Base-by-base conservation (phyloP, 2,888 invertebrate genomes). In the Encarsia formosa region DNA sequence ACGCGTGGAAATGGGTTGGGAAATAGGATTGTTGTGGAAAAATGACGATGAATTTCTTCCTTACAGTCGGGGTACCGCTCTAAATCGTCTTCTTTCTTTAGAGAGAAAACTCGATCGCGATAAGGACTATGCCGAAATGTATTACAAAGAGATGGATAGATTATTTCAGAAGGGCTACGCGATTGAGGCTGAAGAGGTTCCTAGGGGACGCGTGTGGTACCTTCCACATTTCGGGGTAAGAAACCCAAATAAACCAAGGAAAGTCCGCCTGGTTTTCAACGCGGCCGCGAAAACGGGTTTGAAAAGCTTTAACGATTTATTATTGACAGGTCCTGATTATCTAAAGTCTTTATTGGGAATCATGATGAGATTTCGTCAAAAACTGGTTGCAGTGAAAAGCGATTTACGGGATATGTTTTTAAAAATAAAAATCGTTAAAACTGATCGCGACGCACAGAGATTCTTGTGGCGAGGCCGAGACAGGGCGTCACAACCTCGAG, bases 351-450 rank as follows among this genome's bases (percentile, higher is more conserved):
- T 75, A 35, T 49, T 65, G 1, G 67, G 68, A 3, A 65, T 73
- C 1, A 38, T 74, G 38, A 60, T 68, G 52, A 63, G 68, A 2
- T 75, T 74, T 50, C 50, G 73, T 32, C 63, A 67, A 56, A 56
- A 64, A 15, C 58, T 48, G 26, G 50, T 69, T 3, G 73, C 67
- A 3, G 59, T 74, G 49, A 49, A 61, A 59, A 56, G 65, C 0
- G 70, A 73, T 40, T 65, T 71, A 0, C 58, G 52, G 5, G 67
- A 71, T 41, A 69, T 71, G 69, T 70, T 68, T 39, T 52, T 63
- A 4, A 68, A 65, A 31, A 51, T 70, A 0, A 58, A 57, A 11
- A 63, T 71, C 3, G 15, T 42, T 0, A 40, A 52, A 9, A 58
- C 59, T 13, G 69, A 70, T 47, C 62, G 63, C 29, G 40, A 59